A percentile compares a stretch with the other conserved stretches of the same genome.
These are phyloP conservation scores for Tetraneura akinire DNA, from an alignment of 1,140 invertebrate species.

Conservation along the genomic window DNA sequence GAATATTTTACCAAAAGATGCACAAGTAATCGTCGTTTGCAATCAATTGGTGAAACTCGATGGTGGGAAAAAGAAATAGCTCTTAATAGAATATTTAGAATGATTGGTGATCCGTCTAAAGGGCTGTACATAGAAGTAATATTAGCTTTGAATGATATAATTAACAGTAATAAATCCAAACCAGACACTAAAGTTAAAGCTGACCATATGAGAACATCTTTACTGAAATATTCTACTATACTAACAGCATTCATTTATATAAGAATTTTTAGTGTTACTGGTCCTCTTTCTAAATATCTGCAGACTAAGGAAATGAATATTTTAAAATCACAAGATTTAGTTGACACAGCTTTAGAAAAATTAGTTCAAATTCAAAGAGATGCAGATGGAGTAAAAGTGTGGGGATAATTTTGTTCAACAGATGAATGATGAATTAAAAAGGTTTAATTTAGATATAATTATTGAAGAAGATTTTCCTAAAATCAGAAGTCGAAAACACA, in stretches of 20 bases:
- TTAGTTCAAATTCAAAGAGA: background rate
- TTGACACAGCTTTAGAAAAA: background rate
- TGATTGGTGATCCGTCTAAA: background rate
- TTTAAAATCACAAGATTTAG: background rate
- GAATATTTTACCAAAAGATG: conserved; percentile 5
- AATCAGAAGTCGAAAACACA: background rate
- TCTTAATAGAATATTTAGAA: conserved; percentile 32
- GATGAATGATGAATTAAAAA: background rate
- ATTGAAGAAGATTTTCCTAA: background rate
- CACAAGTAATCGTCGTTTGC: background rate
- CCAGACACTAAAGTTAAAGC: background rate
- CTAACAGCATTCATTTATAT: conserved; percentile 8
- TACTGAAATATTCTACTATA: background rate
- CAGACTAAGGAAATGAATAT: background rate
- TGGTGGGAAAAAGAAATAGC: background rate
- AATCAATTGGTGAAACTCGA: background rate
- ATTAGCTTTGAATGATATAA: background rate
- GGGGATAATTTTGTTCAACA: background rate
- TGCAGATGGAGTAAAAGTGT: background rate
- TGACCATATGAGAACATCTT: background rate
- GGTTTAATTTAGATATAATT: background rate
- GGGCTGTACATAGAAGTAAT: background rate
- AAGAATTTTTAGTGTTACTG: background rate
- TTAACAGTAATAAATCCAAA: background rate
- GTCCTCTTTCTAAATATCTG: background rate